Percentiles rank a stretch among this genome's conserved stretches.
Conservation (phyloP, 2,113 vertebrate genomes). For the Alaudala cheleensis region DNA sequence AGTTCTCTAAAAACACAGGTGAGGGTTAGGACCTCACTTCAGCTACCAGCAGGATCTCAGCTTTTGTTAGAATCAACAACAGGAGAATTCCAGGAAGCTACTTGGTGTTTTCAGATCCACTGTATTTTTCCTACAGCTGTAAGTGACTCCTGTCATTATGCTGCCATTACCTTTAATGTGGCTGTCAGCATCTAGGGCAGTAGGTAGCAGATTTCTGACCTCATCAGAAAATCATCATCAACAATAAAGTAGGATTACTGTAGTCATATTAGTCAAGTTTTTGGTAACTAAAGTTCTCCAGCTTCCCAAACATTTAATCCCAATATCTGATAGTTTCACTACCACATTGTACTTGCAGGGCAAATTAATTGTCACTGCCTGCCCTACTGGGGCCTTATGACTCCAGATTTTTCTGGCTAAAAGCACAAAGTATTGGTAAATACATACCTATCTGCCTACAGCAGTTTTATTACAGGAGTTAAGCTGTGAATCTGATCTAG, state of each 20-base stretch:
- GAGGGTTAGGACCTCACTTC: neutral
- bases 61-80: neutral
- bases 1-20: slow-evolving; percentile 61
- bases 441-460: fast-evolving
- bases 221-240: neutral
- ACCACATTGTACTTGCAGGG: neutral
- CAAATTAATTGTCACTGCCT: neutral
- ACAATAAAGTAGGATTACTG: neutral
- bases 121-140: neutral
- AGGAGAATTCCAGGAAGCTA: neutral
- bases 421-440: neutral
- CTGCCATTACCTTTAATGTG: neutral
- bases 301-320: neutral
- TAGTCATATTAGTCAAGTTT: neutral
- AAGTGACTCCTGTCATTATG: neutral
- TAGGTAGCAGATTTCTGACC: neutral
- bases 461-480: neutral
- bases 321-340: neutral
- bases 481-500: neutral
- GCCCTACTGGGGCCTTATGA: neutral
- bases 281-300: neutral
- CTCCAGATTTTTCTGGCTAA: neutral
- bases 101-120: neutral
- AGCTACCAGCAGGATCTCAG: neutral
- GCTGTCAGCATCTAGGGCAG: neutral